Conservation (phyloP, 2,113 vertebrate species). For the Rutilus rutilus region DNA sequence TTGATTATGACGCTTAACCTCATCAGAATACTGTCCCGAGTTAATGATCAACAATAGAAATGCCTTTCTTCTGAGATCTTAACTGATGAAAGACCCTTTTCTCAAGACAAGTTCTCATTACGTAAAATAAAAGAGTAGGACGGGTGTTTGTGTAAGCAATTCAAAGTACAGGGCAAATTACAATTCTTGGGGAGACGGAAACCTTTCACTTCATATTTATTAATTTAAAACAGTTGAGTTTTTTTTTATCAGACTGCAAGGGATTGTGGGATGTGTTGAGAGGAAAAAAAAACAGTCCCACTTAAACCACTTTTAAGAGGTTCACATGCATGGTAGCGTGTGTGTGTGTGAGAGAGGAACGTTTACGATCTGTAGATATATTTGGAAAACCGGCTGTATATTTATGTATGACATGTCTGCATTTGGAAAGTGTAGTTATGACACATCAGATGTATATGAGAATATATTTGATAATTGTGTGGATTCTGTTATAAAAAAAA, state of each 20-base stretch:
- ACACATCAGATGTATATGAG: slow-evolving; percentile 51
- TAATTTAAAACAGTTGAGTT: slow-evolving; percentile 14
- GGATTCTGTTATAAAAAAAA: slow-evolving; percentile 51
- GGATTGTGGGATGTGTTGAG: slow-evolving; percentile 37
- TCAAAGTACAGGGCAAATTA: background rate
- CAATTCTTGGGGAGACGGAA: background rate
- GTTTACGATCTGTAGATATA: slow-evolving; percentile 32
- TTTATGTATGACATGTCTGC: slow-evolving; percentile 49
- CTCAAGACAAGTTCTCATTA: background rate
- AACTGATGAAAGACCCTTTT: background rate
- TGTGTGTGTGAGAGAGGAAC: slow-evolving; percentile 30
- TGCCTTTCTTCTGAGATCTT: slow-evolving; percentile 3
- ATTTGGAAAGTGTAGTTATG: slow-evolving; percentile 32
- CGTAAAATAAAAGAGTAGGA: background rate
- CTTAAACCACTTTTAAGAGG: slow-evolving; percentile 38
- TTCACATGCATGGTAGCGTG: background rate
- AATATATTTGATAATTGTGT: slow-evolving; percentile 55
- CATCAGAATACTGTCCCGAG: background rate
- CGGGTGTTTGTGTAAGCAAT: background rate
- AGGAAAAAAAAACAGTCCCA: background rate
- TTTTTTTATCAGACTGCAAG: slow-evolving; percentile 31
- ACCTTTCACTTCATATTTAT: slow-evolving; percentile 36
- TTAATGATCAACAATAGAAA: slow-evolving; percentile 5
- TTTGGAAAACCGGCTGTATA: slow-evolving; percentile 44
- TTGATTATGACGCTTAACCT: background rate